Evolutionary conservation across 2,797 vertebrate species (phyloP).

Genomic region (Antennarius maculatus): DNA sequence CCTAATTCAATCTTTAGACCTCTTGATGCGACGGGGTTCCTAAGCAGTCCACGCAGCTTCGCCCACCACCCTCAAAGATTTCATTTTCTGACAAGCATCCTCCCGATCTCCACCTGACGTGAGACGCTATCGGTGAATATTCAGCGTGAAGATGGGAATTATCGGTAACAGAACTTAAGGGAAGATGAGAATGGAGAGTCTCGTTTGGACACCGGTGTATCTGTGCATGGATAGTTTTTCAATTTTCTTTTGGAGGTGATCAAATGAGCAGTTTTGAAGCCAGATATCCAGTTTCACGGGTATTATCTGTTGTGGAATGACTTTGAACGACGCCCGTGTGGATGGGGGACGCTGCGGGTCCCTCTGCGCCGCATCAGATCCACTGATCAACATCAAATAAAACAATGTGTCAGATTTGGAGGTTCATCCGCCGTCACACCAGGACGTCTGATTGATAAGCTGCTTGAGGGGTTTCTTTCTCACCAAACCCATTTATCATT

Average conservation of each 20-base stretch:
- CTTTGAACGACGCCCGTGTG: neutral
- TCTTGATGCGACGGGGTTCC: slow-evolving; percentile 24
- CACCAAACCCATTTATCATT: neutral
- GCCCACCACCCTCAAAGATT: slow-evolving; percentile 7
- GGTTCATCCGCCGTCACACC: slow-evolving; percentile 4
- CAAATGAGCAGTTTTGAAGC: neutral
- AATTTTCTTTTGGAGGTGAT: neutral
- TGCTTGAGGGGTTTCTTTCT: neutral
- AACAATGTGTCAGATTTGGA: neutral
- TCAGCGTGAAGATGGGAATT: neutral
- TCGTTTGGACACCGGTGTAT: slow-evolving; percentile 1
- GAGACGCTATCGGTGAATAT: neutral
- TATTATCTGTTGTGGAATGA: neutral
- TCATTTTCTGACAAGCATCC: slow-evolving; percentile 6
- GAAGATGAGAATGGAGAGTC: neutral
- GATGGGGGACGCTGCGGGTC: neutral
- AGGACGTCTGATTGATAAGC: neutral
- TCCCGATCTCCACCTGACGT: neutral
- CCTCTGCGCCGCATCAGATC: slow-evolving; percentile 1
- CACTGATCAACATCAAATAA: slow-evolving; percentile 20
- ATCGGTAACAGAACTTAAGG: neutral
- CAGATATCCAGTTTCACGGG: neutral
- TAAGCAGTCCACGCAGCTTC: neutral
- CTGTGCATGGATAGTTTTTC: slow-evolving; percentile 19
- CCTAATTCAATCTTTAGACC: slow-evolving; percentile 39